Evolutionary conservation across 1,140 invertebrate species (phyloP).

Genomic region (Brachionus asplanchnoidis): DNA sequence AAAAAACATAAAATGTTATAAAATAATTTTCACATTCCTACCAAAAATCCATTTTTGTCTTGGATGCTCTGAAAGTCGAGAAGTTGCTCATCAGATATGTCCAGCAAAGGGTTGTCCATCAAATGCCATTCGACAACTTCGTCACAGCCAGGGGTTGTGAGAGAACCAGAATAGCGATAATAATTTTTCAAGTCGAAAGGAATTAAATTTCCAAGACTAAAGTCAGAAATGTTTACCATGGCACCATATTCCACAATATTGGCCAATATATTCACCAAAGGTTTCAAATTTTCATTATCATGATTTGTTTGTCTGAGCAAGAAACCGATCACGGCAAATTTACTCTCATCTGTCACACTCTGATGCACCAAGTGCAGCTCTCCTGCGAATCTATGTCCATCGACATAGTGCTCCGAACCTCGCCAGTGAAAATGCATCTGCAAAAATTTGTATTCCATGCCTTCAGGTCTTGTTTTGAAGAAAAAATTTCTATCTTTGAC

Average conservation of each 20-base stretch:
- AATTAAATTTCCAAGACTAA: not conserved
- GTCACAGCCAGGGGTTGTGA: too few species aligned
- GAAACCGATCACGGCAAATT: slow-evolving; percentile 31
- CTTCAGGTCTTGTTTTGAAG: not conserved
- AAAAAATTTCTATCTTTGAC: not conserved
- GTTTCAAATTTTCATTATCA: not conserved
- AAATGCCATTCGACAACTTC: too few species aligned
- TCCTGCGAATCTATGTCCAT: slow-evolving; percentile 6
- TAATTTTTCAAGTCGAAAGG: too few species aligned
- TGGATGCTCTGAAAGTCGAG: too few species aligned
- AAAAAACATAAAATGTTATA: too few species aligned
- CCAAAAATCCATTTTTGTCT: too few species aligned
- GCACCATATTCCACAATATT: not conserved
- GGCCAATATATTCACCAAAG: not conserved
- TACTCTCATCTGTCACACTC: not conserved
- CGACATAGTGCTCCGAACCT: slow-evolving; percentile 23
- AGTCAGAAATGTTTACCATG: not conserved
- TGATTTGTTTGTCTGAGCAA: slow-evolving; percentile 4
- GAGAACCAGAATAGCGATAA: too few species aligned
- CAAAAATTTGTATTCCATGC: slow-evolving; percentile 1
- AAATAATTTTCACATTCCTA: too few species aligned
- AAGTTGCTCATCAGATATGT: too few species aligned
- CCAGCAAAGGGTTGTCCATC: too few species aligned
- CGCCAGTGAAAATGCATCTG: slow-evolving; percentile 38
- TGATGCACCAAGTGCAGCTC: slow-evolving; percentile 32